A percentile compares a stretch with the other conserved stretches of the same genome.
Evolutionary conservation across 2,113 vertebrate species (phyloP).

Genomic region (Tiliqua scincoides): DNA sequence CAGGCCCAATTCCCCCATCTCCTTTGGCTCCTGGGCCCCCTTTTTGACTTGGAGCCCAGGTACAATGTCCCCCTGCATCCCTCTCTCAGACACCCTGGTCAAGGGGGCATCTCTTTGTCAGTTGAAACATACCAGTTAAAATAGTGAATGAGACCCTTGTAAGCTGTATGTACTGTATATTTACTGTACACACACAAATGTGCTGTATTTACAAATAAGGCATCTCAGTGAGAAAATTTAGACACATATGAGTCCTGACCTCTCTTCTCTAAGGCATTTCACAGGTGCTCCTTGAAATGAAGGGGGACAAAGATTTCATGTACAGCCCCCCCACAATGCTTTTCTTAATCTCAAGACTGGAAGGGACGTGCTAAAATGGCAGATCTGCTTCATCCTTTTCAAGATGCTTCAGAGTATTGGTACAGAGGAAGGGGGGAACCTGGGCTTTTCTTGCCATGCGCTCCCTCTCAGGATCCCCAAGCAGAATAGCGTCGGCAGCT

Average conservation of each 20-base stretch:
- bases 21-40: no score
- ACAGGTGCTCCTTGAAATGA: not conserved
- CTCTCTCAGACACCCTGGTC: no score
- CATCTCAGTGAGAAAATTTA: not conserved
- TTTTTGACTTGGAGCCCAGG: no score
- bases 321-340: no score
- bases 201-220: not conserved
- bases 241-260: not conserved
- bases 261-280: not conserved
- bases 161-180: no score
- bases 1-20: no score
- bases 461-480: slow-evolving; percentile 14
- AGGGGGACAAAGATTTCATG: not conserved
- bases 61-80: no score
- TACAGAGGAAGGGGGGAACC: not conserved
- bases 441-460: not conserved
- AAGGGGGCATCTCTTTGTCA: no score
- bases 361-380: not conserved
- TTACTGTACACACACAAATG: no score
- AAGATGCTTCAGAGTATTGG: not conserved
- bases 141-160: no score
- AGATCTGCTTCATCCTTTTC: not conserved
- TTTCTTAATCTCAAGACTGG: not conserved
- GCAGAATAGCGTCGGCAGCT: slow-evolving; percentile 40
- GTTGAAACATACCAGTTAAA: no score